These are phyloP conservation scores for Dendronephthya gigantea DNA, from an alignment of 64 coral and sea anemone species.

Conservation along the genomic window DNA sequence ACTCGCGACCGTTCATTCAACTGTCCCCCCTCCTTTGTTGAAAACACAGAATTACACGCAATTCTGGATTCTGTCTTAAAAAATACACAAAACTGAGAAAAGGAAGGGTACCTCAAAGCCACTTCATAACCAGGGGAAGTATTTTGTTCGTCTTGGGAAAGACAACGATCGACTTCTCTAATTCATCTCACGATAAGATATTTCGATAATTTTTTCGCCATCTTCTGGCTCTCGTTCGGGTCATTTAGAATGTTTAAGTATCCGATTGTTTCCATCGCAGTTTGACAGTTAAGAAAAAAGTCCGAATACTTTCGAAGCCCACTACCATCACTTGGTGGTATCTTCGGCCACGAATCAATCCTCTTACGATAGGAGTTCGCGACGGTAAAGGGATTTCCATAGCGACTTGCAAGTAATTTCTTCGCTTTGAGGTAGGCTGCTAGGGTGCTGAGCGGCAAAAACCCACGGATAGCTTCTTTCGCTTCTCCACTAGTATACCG, in stretches of 20 bases:
- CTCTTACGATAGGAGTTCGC: slow-evolving; percentile 22
- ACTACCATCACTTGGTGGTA: slow-evolving; percentile 33
- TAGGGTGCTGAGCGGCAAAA: not conserved
- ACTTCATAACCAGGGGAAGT: not conserved
- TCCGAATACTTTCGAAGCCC: slow-evolving; percentile 40
- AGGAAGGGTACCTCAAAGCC: not conserved
- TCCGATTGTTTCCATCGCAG: not conserved
- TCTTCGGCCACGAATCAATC: slow-evolving; percentile 40
- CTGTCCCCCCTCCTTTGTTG: not conserved
- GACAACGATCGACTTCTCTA: not conserved
- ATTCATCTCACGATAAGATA: not conserved
- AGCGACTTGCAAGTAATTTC: slow-evolving; percentile 8
- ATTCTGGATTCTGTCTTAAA: not conserved
- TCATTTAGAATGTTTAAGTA: slow-evolving; percentile 43
- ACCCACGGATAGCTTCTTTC: slow-evolving; percentile 43
- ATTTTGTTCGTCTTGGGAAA: not conserved
- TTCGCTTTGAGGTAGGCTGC: slow-evolving; percentile 30
- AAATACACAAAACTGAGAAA: not conserved
- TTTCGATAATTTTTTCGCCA: slow-evolving; percentile 36
- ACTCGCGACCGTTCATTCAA: not conserved
- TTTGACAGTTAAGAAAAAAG: slow-evolving; percentile 20
- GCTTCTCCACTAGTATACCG: slow-evolving; percentile 38
- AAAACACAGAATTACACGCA: not conserved
- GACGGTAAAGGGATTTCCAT: slow-evolving; percentile 39
- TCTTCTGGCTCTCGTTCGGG: slow-evolving; percentile 53